Base-by-base conservation (phyloP, 2,888 invertebrate genomes). In the Nemotelus nigrinus region DNA sequence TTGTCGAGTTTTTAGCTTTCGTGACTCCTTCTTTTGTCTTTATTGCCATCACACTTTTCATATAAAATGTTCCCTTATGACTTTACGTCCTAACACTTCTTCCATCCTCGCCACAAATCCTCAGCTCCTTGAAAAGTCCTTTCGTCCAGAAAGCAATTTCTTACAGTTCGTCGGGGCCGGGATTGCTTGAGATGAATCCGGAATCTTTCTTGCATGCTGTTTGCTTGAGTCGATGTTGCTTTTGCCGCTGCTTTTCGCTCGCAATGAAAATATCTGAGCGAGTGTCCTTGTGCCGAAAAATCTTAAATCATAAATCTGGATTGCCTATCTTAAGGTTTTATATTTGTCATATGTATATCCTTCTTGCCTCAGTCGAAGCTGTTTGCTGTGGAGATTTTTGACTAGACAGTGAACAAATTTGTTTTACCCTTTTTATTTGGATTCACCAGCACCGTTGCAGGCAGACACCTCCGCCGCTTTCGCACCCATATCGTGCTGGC, bases 241-340 rank as follows among this genome's bases (percentile, higher is more conserved):
- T 3, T 3, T 63, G 43, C 4, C 2, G 1, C 63, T 63, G 63
- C 43, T 43, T 8, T n/a, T 43, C 25, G 63, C 43, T 39, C 39
- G 3, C 41, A 63, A 63, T 25, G 63, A 43, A 50, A 68, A 50
- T 50, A 25, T 68, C 65, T 65, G 3, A 8, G 53, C 39, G 43
- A 63, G 2, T 63, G 63, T 63, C 63, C 63, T 43, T 3, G 63
- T 10, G 1, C 6, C 63, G 65, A 67, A 72, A 77, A 79, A 79
- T 67, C 77, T 79, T 74, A 63, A 79, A 76, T 74, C 76, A 79
- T 79, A 77, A 79, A 77, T 77, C 77, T 77, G 79, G 74, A 79
- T 79, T 77, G 77, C 79, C 74, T 68, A 64, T 78, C 76, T 74
- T 68, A 25, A 25, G 25, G 72, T 10, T 57, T 57, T 71, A 78